A percentile compares a stretch with the other conserved stretches of the same genome.
Evolutionary conservation across 2,888 invertebrate genomes (phyloP).

Genomic region (Ophonus ardosiacus): DNA sequence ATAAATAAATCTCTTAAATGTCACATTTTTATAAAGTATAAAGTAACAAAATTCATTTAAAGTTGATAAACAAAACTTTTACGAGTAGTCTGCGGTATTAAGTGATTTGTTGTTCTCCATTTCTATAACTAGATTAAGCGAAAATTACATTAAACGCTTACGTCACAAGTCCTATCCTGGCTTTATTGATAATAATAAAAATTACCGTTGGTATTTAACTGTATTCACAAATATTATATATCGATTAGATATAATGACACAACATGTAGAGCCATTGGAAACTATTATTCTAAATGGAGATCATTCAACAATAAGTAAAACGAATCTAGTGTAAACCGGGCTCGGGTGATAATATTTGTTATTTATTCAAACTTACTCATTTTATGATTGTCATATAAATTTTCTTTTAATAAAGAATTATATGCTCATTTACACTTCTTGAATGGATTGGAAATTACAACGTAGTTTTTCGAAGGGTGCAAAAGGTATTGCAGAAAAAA

Average conservation of each 20-base stretch:
- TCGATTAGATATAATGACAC: conserved; percentile 31
- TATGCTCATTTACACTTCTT: no score
- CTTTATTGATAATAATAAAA: conserved; percentile 36
- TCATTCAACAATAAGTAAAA: background rate
- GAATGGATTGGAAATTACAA: no score
- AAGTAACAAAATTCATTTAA: no score
- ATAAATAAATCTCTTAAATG: no score
- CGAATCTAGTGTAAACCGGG: conserved; percentile 27
- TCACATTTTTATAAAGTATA: no score
- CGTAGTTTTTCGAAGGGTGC: no score
- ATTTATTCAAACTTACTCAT: background rate
- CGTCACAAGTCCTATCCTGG: conserved; percentile 28
- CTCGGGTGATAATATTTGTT: background rate
- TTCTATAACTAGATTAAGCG: background rate
- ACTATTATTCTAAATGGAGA: conserved; percentile 30
- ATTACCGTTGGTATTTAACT: conserved; percentile 39
- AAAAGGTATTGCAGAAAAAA: no score
- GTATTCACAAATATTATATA: conserved; percentile 33
- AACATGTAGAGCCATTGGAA: conserved; percentile 56
- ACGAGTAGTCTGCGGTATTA: no score
- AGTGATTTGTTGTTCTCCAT: background rate
- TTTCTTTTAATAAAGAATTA: no score
- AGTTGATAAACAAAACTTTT: no score
- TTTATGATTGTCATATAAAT: no score
- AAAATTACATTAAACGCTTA: conserved; percentile 32